Base-by-base conservation (phyloP, 2,888 invertebrate genomes). In the Andrena trimmerana region DNA sequence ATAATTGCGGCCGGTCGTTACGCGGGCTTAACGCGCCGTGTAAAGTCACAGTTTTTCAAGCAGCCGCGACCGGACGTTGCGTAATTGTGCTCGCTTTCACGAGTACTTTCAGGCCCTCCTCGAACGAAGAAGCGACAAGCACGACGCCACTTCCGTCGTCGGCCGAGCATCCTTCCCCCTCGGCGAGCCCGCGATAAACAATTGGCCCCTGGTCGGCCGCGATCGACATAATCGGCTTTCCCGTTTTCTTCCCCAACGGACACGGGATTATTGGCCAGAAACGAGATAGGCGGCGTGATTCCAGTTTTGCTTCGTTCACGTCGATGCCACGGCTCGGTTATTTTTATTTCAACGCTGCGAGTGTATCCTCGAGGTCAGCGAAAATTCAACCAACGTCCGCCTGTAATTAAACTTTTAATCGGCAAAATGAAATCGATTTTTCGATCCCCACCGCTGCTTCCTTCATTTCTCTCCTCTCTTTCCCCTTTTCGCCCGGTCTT, bases 21-120 rank as follows among this genome's bases (percentile, higher is more conserved):
- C 86, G 86, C 86, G 86, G 80, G 88, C 81, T 89, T 89, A 92
- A 91, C 90, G 90, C 84, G 85, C 89, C 91, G 90, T 91, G 90
- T 91, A 92, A 92, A 92, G 88, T 90, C 88, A 80, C 88, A 88
- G 90, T 92, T 92, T 92, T 91, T 90, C 91, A 86, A 88, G 86
- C 82, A 84, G 81, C 79, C 75, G 68, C 72, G 82, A 85, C 88
- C 90, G 89, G 90, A 90, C 86, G 89, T 90, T 87, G 84, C 86
- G 85, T 89, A 90, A 90, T 92, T 90, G 88, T 90, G 87, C 84
- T 85, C 70, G 82, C 78, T 80, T 78, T 85, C 78, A 65, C 71
- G 73, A 68, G 68, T 67, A 36, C 63, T 77, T 76, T 82, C 78
- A 42, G 66, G 71, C 59, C 66, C 52, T 60, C 76, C 29, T 36